phyloP scores from a whole-genome alignment of 2,113 vertebrate genomes.

The Silurus asotus region DNA sequence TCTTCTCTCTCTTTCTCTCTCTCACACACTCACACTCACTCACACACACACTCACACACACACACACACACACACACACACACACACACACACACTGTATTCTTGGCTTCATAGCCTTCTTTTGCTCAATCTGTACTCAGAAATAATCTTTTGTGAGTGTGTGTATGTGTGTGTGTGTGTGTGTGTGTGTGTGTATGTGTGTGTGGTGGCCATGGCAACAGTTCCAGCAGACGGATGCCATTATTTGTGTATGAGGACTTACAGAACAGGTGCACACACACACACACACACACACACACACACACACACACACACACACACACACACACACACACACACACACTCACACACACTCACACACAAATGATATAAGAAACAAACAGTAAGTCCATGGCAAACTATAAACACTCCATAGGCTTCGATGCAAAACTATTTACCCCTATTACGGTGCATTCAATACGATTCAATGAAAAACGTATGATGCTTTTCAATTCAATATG shows the following conservation, averaged over 20 bases:
- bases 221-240: constrained; percentile 23
- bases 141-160: too few relatives aligned
- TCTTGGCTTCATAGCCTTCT: constrained; percentile 52
- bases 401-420: too few relatives aligned
- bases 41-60: not conserved
- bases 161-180: too few relatives aligned
- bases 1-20: not conserved
- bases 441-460: too few relatives aligned
- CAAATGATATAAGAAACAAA: not conserved
- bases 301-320: not conserved
- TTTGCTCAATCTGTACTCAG: not conserved
- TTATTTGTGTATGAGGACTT: constrained; percentile 31
- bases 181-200: not conserved
- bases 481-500: too few relatives aligned
- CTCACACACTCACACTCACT: not conserved
- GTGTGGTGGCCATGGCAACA: constrained; percentile 21
- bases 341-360: too few relatives aligned
- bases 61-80: constrained; percentile 6
- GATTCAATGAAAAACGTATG: too few relatives aligned
- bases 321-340: not conserved
- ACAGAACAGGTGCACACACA: not conserved
- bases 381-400: too few relatives aligned
- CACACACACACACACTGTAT: not conserved
- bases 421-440: too few relatives aligned
- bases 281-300: not conserved